Evolutionary conservation across 2,888 invertebrate species (phyloP).

Genomic region (Tipula lateralis): DNA sequence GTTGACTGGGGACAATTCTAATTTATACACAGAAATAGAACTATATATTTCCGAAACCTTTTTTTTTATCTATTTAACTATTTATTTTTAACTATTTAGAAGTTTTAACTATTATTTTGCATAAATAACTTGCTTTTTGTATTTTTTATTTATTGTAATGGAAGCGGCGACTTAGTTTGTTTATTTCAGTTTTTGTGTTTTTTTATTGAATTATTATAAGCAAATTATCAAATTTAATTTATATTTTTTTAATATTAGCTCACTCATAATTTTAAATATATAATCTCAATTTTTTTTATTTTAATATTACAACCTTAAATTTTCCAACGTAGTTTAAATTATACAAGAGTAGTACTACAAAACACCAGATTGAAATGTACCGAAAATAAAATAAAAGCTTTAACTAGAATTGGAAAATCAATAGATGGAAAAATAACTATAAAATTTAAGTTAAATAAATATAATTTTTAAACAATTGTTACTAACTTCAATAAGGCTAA

Average conservation of each 20-base stretch:
- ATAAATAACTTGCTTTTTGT: not conserved
- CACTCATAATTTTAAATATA: slow-evolving; percentile 1
- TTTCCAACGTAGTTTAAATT: not conserved
- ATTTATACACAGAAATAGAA: not conserved
- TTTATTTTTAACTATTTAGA: not conserved
- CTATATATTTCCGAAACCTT: not conserved
- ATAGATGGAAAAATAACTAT: too few relatives aligned
- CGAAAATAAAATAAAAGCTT: too few relatives aligned
- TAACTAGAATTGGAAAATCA: too few relatives aligned
- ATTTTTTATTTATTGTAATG: not conserved
- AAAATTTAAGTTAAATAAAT: too few relatives aligned
- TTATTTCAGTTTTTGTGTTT: not conserved
- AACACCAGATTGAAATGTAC: too few relatives aligned
- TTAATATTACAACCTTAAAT: not conserved
- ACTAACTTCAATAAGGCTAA: too few relatives aligned
- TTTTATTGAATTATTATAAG: not conserved
- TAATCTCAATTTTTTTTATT: not conserved
- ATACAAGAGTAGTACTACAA: not conserved
- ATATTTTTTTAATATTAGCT: not conserved
- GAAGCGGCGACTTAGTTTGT: not conserved
- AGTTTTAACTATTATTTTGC: slow-evolving; percentile 6
- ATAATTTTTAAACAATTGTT: too few relatives aligned
- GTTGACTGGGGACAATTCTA: not conserved
- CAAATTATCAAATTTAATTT: not conserved
- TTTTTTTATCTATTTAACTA: not conserved